Percentiles rank a stretch among this genome's conserved stretches.
Evolutionary conservation across 1,140 invertebrate genomes (phyloP).

Genomic region (Orius insidiosus): DNA sequence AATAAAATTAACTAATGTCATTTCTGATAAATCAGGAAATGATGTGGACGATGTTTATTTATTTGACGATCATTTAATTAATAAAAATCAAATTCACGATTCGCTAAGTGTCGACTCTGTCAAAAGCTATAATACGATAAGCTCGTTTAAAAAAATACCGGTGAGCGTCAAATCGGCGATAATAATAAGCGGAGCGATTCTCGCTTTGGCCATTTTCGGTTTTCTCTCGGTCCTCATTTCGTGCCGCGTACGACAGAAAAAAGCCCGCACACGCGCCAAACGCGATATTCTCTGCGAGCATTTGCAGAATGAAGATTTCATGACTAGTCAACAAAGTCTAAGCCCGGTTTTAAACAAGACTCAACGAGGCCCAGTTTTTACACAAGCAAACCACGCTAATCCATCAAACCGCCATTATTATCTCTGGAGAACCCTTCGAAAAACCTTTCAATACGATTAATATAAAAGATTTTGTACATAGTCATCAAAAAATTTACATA

Average conservation of each 20-base stretch:
- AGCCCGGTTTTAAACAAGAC: conserved; percentile 32
- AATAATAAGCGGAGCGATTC: conserved; percentile 54
- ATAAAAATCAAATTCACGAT: conserved; percentile 9
- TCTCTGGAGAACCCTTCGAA: conserved; percentile 24
- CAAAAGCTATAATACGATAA: background rate
- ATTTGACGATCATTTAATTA: conserved; percentile 14
- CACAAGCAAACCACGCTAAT: conserved; percentile 15
- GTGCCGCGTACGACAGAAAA: conserved; percentile 50
- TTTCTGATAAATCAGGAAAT: conserved; percentile 1
- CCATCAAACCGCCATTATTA: conserved; percentile 22
- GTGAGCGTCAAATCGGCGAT: conserved; percentile 50
- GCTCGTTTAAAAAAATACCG: conserved; percentile 25
- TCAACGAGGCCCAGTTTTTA: conserved; percentile 14
- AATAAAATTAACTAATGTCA: conserved; percentile 1
- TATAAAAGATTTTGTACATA: background rate
- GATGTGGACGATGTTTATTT: conserved; percentile 16
- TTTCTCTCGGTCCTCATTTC: conserved; percentile 57
- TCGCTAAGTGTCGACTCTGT: conserved; percentile 13
- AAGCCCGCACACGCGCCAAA: conserved; percentile 23
- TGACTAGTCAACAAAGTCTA: conserved; percentile 28
- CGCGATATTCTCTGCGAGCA: conserved; percentile 26
- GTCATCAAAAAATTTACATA: background rate
- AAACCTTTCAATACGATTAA: conserved; percentile 25
- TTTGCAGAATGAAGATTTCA: conserved; percentile 30
- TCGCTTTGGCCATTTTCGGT: conserved; percentile 50